Conservation (phyloP, 2,888 invertebrate species). For the Oligia latruncula region DNA sequence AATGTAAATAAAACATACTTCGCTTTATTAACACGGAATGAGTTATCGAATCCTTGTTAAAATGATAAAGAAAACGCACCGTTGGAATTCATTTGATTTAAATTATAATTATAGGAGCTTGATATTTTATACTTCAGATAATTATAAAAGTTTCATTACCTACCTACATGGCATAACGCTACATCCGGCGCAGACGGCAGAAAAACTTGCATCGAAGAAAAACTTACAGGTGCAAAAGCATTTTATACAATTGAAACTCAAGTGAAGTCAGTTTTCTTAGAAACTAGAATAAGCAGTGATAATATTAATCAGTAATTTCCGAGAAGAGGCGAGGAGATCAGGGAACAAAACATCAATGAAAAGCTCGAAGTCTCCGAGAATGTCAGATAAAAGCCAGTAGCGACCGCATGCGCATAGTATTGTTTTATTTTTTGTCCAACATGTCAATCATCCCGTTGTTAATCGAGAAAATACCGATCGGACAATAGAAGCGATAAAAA, state of each 20-base stretch:
- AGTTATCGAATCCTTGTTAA: constrained; percentile 67
- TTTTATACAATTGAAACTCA: constrained; percentile 53
- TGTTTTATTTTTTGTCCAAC: constrained; percentile 80
- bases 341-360: constrained; percentile 67
- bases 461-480: constrained; percentile 79
- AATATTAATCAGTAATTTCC: constrained; percentile 61
- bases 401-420: constrained; percentile 74
- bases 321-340: constrained; percentile 53
- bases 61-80: constrained; percentile 61
- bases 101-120: constrained; percentile 48
- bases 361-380: constrained; percentile 57
- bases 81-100: constrained; percentile 53
- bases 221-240: constrained; percentile 42
- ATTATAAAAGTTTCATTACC: constrained; percentile 51
- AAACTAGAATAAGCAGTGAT: constrained; percentile 55
- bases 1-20: constrained; percentile 72
- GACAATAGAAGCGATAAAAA: constrained; percentile 82
- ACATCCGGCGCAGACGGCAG: constrained; percentile 27
- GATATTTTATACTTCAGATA: constrained; percentile 43
- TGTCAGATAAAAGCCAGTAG: constrained; percentile 73
- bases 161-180: not conserved
- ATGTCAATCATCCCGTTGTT: constrained; percentile 79
- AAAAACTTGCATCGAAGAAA: constrained; percentile 48
- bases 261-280: constrained; percentile 58
- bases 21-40: constrained; percentile 68